Percentiles rank a stretch among this genome's conserved stretches.
These are phyloP conservation scores for Centropyge bicolor DNA, from an alignment of 2,797 vertebrate genomes.

Conservation along the genomic window DNA sequence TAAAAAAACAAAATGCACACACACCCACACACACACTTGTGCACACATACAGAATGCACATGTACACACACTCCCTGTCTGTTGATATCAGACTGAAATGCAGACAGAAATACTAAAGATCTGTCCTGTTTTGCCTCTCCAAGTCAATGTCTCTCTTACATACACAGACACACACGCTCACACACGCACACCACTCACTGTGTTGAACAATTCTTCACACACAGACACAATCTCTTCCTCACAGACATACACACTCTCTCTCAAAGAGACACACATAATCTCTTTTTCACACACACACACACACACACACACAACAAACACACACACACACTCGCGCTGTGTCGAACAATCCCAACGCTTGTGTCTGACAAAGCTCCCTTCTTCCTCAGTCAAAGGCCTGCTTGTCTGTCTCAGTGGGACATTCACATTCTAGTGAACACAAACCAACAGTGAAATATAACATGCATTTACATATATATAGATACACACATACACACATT, in stretches of 20 bases:
- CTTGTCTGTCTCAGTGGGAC: constrained; percentile 78
- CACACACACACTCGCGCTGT: constrained; percentile 31
- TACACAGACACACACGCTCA: constrained; percentile 17
- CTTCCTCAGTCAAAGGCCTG: constrained; percentile 74
- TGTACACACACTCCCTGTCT: constrained; percentile 38
- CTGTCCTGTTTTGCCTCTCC: constrained; percentile 36
- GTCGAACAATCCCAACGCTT: constrained; percentile 76
- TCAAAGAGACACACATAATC: constrained; percentile 64
- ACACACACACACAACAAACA: constrained; percentile 39
- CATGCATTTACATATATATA: constrained; percentile 55
- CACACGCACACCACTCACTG: constrained; percentile 36
- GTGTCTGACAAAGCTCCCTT: constrained; percentile 81
- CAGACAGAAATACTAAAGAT: constrained; percentile 50
- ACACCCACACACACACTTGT: constrained; percentile 18
- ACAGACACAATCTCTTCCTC: constrained; percentile 62
- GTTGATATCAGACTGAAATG: constrained; percentile 46
- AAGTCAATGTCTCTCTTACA: constrained; percentile 36
- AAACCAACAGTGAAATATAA: constrained; percentile 65
- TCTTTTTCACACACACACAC: constrained; percentile 31
- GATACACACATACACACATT: too few relatives aligned
- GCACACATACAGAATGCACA: constrained; percentile 17
- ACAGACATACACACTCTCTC: constrained; percentile 54
- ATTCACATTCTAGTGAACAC: constrained; percentile 72
- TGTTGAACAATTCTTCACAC: constrained; percentile 55
- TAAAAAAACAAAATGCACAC: constrained; percentile 1